These are phyloP conservation scores for Anadara kagoshimensis DNA, from an alignment of 1,140 invertebrate genomes.

Conservation along the genomic window DNA sequence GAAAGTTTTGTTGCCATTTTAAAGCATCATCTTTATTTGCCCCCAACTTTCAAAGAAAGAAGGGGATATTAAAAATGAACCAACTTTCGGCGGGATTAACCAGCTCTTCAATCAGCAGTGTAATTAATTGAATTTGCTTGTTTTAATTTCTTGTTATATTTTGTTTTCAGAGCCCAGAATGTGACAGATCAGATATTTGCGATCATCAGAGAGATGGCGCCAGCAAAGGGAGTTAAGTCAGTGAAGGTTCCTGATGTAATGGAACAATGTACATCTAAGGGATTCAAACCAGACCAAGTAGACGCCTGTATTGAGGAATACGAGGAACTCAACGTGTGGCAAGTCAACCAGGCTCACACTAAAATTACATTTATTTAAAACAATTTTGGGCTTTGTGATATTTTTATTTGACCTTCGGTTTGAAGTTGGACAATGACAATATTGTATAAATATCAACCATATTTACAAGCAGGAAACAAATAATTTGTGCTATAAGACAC, in stretches of 20 bases:
- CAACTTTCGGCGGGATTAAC: too few species aligned
- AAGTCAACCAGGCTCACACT: conserved; percentile 81
- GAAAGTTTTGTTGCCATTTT: background rate
- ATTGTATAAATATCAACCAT: too few species aligned
- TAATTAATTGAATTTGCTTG: conserved; percentile 3
- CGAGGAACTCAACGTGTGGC: conserved; percentile 96
- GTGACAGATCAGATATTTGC: conserved; percentile 90
- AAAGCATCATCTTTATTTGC: background rate
- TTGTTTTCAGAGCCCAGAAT: conserved; percentile 78
- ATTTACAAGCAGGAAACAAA: too few species aligned
- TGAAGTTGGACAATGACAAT: too few species aligned
- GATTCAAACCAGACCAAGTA: conserved; percentile 91
- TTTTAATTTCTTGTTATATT: conserved; percentile 44
- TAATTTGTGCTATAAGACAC: too few species aligned
- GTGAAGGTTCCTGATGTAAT: conserved; percentile 84
- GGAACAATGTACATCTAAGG: conserved; percentile 90
- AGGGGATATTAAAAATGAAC: background rate
- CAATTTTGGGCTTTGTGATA: too few species aligned
- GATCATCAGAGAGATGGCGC: conserved; percentile 88
- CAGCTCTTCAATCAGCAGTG: too few species aligned
- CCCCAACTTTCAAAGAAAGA: background rate
- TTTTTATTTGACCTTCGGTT: conserved; percentile 62
- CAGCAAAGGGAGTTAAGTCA: conserved; percentile 77
- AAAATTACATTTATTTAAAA: conserved; percentile 67
- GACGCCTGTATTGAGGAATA: conserved; percentile 95